A percentile compares a stretch with the other conserved stretches of the same genome.
These are phyloP conservation scores for Ennomos fuscantarius DNA, from an alignment of 2,888 invertebrate genomes.

Conservation along the genomic window DNA sequence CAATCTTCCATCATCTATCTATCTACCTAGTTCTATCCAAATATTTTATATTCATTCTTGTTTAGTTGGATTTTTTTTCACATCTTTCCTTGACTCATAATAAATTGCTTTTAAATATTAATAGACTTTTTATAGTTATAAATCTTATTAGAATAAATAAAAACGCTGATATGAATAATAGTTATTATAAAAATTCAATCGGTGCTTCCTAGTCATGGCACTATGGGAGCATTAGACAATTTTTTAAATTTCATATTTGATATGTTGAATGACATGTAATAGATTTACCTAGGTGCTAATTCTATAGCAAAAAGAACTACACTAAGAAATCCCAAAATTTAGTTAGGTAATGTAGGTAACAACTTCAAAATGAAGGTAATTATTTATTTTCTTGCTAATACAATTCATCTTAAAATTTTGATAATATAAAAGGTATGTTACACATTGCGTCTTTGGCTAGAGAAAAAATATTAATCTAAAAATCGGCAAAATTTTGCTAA, in stretches of 20 bases:
- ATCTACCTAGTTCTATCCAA: slow-evolving; percentile 24
- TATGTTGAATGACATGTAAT: slow-evolving; percentile 72
- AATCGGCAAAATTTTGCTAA: too few relatives aligned
- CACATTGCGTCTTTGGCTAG: too few relatives aligned
- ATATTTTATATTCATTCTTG: slow-evolving; percentile 9
- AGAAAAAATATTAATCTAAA: too few relatives aligned
- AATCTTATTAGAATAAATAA: slow-evolving; percentile 3
- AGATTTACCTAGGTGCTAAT: slow-evolving; percentile 46
- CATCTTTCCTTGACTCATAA: background rate
- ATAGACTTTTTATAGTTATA: slow-evolving; percentile 2
- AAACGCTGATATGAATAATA: slow-evolving; percentile 39
- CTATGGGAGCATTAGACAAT: slow-evolving; percentile 54
- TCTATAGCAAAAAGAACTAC: slow-evolving; percentile 38
- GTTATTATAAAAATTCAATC: slow-evolving; percentile 27
- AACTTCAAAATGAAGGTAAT: too few relatives aligned
- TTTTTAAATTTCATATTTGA: slow-evolving; percentile 49
- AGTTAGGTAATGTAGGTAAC: too few relatives aligned
- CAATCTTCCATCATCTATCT: slow-evolving; percentile 27
- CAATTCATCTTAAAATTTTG: too few relatives aligned
- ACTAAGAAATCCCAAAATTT: too few relatives aligned
- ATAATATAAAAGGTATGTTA: too few relatives aligned
- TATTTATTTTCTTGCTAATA: too few relatives aligned
- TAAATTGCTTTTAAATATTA: slow-evolving; percentile 6
- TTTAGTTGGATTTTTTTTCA: background rate
- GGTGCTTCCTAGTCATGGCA: slow-evolving; percentile 62